Evolutionary conservation across 1,140 invertebrate species (phyloP), one percentile per base, ranked within the genome.

Genomic region (Ectropis grisescens): DNA sequence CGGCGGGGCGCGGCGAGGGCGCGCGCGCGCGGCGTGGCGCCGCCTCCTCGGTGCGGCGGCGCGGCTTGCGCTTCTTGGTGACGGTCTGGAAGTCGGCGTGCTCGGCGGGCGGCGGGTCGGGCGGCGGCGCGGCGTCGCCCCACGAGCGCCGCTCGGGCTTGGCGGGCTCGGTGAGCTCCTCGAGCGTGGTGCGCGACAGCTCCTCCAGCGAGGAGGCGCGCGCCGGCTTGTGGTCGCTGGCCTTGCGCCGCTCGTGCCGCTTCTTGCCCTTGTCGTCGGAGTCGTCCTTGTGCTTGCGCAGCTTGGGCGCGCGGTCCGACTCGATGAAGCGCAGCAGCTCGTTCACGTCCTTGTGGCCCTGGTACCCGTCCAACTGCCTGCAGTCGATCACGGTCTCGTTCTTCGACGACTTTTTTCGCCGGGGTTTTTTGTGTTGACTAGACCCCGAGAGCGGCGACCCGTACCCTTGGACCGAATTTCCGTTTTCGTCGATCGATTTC

Each of bases 191-290:
- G 33, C 86, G 87, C 1, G 88, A 89, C 39, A 91, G 86, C 68
- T 91, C 90, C 66, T 91, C 90, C 19, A 91, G 62, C 7, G 88
- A 90, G 49, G 87, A 87, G 24, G 88, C 86, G 42, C 88, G 88
- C 58, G 89, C 85, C 23, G 87, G 14, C 66, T 81, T 53, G 74
- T 31, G 47, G 71, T 76, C 58, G 48, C 79, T 75, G 47, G 81
- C 75, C 52, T 82, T 82, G 37, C 78, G 66, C 1, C 78, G 61
- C 46, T 83, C 79, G 8, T 78, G 58, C 41, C 82, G 82, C 56
- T 82, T 82, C 46, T 33, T 46, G 26, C 40, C 51, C 51, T 80
- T 74, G 47, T 82, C 78, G 49, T 79, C 61, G 37, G 43, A 41
- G 51, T 74, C 62, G 55, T 74, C 61, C 46, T 72, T 72, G 43